These are phyloP conservation scores for Andrena dorsata DNA, from an alignment of 2,888 invertebrate species.

Conservation along the genomic window DNA sequence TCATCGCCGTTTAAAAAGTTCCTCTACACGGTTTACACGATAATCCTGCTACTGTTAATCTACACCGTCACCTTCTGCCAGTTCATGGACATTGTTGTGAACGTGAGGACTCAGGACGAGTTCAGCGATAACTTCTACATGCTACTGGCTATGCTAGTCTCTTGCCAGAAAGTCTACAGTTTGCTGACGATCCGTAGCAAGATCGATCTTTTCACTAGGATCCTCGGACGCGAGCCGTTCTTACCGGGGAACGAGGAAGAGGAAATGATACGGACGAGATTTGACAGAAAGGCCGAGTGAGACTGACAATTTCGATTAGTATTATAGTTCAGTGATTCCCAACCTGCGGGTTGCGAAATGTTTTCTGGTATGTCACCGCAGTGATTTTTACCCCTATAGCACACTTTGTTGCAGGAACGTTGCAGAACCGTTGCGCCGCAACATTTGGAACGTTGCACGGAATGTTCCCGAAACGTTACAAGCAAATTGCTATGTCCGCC, in stretches of 20 bases:
- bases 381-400: no score
- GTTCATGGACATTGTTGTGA: conserved; percentile 58
- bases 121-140: conserved; percentile 67
- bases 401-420: no score
- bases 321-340: no score
- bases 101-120: conserved; percentile 48
- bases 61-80: conserved; percentile 47
- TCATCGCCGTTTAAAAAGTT: conserved; percentile 40
- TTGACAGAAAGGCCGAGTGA: not conserved
- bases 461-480: no score
- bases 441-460: no score
- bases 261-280: conserved; percentile 21
- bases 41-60: conserved; percentile 35
- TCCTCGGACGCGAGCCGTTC: conserved; percentile 37
- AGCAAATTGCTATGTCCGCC: no score
- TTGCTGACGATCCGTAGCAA: conserved; percentile 45
- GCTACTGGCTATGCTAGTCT: conserved; percentile 47
- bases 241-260: conserved; percentile 31
- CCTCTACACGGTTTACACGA: conserved; percentile 56
- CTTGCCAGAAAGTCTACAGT: conserved; percentile 59
- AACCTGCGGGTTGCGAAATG: no score
- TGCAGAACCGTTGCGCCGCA: no score
- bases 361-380: no score
- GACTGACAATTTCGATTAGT: not conserved
- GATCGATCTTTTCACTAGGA: conserved; percentile 19